These are phyloP conservation scores for Galbula dea DNA, from an alignment of 2,113 vertebrate genomes.

Conservation along the genomic window DNA sequence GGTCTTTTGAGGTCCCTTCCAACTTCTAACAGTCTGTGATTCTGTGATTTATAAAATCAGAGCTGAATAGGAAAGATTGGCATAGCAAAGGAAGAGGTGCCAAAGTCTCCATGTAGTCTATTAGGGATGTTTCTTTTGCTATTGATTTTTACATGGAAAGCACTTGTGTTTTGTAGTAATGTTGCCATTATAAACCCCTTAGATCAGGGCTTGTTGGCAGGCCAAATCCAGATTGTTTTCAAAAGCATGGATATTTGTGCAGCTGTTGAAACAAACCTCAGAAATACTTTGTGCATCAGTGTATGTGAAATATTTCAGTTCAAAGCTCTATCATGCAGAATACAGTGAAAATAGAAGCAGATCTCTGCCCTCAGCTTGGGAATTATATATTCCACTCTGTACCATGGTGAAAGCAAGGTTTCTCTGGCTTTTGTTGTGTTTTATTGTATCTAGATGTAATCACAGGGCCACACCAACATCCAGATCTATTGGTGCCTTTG, in stretches of 20 bases:
- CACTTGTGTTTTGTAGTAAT: constrained; percentile 19
- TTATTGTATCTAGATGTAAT: not conserved
- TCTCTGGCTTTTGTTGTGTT: not conserved
- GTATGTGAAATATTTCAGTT: not conserved
- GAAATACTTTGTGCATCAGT: not conserved
- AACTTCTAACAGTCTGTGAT: too few relatives aligned
- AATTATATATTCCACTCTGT: not conserved
- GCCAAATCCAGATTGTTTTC: constrained; percentile 24
- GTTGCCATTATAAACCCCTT: constrained; percentile 35
- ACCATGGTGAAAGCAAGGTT: not conserved
- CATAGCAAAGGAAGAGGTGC: constrained; percentile 6
- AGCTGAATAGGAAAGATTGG: not conserved
- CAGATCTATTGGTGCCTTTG: not conserved
- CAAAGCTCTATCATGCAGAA: not conserved
- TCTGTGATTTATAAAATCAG: not conserved
- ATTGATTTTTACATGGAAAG: constrained; percentile 30
- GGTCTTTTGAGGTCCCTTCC: too few relatives aligned
- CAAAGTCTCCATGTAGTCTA: not conserved
- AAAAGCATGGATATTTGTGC: constrained; percentile 27
- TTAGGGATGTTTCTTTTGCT: constrained; percentile 38
- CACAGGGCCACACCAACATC: not conserved
- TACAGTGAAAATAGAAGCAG: not conserved
- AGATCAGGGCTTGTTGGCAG: constrained; percentile 37
- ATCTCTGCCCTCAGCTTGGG: not conserved
- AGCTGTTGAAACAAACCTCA: constrained; percentile 47